Percentiles rank a stretch among this genome's conserved stretches.
Evolutionary conservation across 2,113 vertebrate species (phyloP).

Genomic region (Pluvianellus socialis): DNA sequence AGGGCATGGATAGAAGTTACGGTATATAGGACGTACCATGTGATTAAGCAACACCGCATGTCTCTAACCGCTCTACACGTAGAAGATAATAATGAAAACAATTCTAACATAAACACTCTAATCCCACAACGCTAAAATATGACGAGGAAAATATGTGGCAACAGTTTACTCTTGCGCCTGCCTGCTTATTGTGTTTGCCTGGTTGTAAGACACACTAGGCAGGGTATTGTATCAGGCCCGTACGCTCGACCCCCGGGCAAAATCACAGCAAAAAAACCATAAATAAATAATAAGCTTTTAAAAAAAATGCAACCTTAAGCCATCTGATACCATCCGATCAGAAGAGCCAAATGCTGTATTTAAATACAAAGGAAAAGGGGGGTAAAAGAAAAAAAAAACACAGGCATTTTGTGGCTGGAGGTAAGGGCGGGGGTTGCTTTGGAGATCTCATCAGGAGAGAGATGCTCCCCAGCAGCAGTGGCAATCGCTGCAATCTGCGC

Average conservation of each 20-base stretch:
- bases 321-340: background rate
- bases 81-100: background rate
- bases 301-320: background rate
- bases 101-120: background rate
- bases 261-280: background rate
- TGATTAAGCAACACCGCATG: background rate
- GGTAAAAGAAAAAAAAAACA: too few relatives aligned
- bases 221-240: background rate
- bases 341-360: background rate
- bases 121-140: background rate
- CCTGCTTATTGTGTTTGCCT: background rate
- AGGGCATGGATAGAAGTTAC: background rate
- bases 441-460: background rate
- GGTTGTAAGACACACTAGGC: background rate
- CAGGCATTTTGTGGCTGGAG: background rate
- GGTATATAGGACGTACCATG: background rate
- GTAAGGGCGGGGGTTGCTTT: background rate
- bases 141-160: conserved; percentile 9
- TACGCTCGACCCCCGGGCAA: background rate
- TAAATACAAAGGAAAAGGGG: background rate
- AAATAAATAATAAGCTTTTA: conserved; percentile 10
- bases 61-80: background rate
- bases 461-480: background rate
- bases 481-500: background rate
- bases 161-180: background rate